Evolutionary conservation across 2,113 vertebrate species (phyloP).

Genomic region (Martes martes): DNA sequence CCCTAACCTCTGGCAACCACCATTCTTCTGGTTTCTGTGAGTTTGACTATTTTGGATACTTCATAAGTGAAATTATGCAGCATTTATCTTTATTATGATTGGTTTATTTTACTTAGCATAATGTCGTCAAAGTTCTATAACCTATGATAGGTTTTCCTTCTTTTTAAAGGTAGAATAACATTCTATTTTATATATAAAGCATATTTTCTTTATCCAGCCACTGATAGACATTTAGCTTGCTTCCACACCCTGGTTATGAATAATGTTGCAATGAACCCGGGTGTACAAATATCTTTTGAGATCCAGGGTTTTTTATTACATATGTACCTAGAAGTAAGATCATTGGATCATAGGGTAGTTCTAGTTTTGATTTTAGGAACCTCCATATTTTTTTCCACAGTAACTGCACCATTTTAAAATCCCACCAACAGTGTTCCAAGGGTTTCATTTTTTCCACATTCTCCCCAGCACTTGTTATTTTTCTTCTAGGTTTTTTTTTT

Average conservation of each 20-base stretch:
- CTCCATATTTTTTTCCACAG: too few relatives aligned
- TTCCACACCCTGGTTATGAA: not conserved
- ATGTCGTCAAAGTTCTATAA: not conserved
- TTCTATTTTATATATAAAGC: not conserved
- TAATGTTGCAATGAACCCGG: not conserved
- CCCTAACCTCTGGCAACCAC: not conserved
- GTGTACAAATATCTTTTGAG: not conserved
- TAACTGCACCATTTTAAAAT: too few relatives aligned
- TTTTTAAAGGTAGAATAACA: not conserved
- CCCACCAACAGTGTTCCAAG: too few relatives aligned
- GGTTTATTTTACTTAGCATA: not conserved
- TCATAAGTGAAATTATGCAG: not conserved
- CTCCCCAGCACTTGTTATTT: too few relatives aligned
- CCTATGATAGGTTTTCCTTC: not conserved
- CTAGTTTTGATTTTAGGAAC: too few relatives aligned
- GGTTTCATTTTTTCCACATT: too few relatives aligned
- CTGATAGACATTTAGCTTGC: not conserved
- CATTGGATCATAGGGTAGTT: too few relatives aligned
- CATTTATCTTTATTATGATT: not conserved
- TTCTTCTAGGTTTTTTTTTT: too few relatives aligned
- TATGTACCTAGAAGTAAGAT: too few relatives aligned
- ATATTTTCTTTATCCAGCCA: not conserved
- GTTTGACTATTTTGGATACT: not conserved
- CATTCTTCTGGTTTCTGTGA: not conserved
- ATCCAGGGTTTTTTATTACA: too few relatives aligned